These are phyloP conservation scores for Grammomys dolichurus DNA, from an alignment of 2,113 vertebrate species.

Conservation along the genomic window DNA sequence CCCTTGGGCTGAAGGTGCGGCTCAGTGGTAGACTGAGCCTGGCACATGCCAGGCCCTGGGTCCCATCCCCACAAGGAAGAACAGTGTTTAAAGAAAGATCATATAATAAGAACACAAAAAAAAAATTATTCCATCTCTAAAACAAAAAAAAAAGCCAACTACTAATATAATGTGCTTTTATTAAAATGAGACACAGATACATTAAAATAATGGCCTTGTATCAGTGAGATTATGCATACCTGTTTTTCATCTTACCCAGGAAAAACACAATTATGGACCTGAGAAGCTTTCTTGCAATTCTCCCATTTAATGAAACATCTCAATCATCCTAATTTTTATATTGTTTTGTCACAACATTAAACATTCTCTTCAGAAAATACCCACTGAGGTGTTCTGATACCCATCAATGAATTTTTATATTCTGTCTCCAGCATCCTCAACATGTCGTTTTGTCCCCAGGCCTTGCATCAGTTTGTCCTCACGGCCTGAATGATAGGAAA, in stretches of 20 bases:
- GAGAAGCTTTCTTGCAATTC: not conserved
- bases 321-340: not conserved
- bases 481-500: not conserved
- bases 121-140: not conserved
- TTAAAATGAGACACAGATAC: conserved; percentile 24
- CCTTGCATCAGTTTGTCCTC: not conserved
- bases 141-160: not conserved
- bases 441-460: not conserved
- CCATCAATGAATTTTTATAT: not conserved
- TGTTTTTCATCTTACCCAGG: conserved; percentile 19
- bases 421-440: not conserved
- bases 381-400: not conserved
- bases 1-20: not conserved
- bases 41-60: not conserved
- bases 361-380: conserved; percentile 4
- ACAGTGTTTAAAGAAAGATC: not conserved
- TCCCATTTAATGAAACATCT: conserved; percentile 45
- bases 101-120: not conserved
- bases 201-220: conserved; percentile 6
- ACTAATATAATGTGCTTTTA: not conserved
- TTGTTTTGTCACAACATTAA: conserved; percentile 30
- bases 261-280: not conserved
- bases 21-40: not conserved
- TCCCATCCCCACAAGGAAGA: not conserved
- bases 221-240: not conserved